Evolutionary conservation across 2,888 invertebrate species (phyloP), one percentile per base, ranked within the genome.

Genomic region (Myopa testacea): DNA sequence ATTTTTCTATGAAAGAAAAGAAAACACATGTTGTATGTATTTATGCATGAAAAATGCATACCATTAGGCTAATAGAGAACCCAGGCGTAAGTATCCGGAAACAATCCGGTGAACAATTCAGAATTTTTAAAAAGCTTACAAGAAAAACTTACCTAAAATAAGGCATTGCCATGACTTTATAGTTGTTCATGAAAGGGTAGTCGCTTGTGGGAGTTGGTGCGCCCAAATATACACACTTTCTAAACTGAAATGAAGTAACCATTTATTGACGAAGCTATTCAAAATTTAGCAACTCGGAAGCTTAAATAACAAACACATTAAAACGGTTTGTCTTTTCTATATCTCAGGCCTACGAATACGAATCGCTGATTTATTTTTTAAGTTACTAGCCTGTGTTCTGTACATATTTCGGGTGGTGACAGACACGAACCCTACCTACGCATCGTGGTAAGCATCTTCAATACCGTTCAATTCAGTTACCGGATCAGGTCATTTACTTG

Each of bases 281-380:
- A 26, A 26, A 26, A 26, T 26, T 26, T 26, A 26, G 26, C 26
- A 26, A 26, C 26, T 26, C 26, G 26, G 26, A 2, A 26, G 26
- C 26, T 26, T 26, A 2, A 26, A 26, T 26, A 26, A 26, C 26
- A 26, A 26, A 26, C 26, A 26, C 60, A 62, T 34, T n/a, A 74
- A 40, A 37, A 62, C n/a, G 6, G 45, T 10, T 45, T 45, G 45
- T 70, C 71, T 63, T 50, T 34, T 38, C 19, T 72, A 58, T 81
- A 79, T 93, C 93, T 80, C 93, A 98, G 98, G 98, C 93, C 93
- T 98, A 91, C 95, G 98, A 89, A 98, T 99, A 91, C 95, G 99
- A 89, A 95, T 98, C 90, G 98, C 97, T 86, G 98, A 98, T 91
- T 92, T 99, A 91, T 94, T 98, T 91, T 96, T 98, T 92, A 99